phyloP scores from a whole-genome alignment of 1,140 invertebrate species.

The Rhyzopertha dominica region DNA sequence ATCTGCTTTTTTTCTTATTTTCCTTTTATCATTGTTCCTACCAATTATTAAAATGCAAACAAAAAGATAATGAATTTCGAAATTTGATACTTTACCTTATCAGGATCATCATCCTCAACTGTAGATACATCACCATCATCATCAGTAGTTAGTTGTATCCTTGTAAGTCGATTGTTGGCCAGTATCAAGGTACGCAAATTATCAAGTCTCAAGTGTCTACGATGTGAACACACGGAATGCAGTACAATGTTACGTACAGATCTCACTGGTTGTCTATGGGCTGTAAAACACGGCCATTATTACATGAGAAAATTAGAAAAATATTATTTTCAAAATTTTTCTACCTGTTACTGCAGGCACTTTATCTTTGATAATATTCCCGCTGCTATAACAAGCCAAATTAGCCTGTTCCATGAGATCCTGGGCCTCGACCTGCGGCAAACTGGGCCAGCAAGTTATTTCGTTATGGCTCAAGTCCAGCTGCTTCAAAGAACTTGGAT shows the following conservation, averaged over 20 bases:
- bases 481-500: conserved; percentile 83
- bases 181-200: conserved; percentile 76
- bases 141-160: conserved; percentile 73
- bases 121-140: conserved; percentile 53
- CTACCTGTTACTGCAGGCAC: conserved; percentile 46
- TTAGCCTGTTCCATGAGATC: conserved; percentile 58
- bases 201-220: conserved; percentile 75
- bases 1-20: no score
- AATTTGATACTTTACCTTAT: conserved; percentile 47
- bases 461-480: conserved; percentile 91
- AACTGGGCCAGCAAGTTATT: conserved; percentile 80
- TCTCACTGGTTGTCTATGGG: conserved; percentile 47
- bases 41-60: no score
- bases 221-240: conserved; percentile 75
- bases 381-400: conserved; percentile 57
- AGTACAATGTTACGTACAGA: conserved; percentile 68
- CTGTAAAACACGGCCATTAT: conserved; percentile 23
- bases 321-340: conserved; percentile 5
- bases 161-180: conserved; percentile 75
- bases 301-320: conserved; percentile 1
- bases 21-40: no score
- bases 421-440: conserved; percentile 63
- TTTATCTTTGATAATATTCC: conserved; percentile 34
- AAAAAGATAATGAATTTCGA: no score
- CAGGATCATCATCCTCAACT: conserved; percentile 55